Evolutionary conservation across 2,113 vertebrate species (phyloP).

Genomic region (Euleptes europaea): DNA sequence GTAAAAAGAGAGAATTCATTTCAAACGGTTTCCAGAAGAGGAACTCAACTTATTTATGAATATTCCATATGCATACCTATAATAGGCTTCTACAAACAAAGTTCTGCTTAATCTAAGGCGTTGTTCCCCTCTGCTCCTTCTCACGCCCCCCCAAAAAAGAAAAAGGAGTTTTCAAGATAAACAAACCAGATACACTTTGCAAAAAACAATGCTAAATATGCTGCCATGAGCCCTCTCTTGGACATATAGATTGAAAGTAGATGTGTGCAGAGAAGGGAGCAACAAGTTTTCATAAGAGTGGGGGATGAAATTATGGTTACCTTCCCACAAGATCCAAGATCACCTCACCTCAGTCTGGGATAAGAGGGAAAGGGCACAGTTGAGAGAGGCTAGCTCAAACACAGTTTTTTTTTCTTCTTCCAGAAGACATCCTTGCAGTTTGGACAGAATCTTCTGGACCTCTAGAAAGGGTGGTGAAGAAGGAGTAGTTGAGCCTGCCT

Average conservation of each 20-base stretch:
- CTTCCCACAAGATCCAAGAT: too few relatives aligned
- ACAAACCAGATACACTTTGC: neutral
- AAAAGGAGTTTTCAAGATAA: neutral
- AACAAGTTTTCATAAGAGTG: neutral
- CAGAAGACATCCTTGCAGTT: too few relatives aligned
- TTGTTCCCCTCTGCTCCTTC: neutral
- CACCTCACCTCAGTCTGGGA: too few relatives aligned
- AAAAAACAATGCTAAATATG: neutral
- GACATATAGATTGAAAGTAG: neutral
- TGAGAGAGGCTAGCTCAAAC: too few relatives aligned
- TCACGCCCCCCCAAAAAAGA: neutral
- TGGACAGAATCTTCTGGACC: too few relatives aligned
- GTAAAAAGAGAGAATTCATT: neutral
- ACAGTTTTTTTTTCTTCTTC: too few relatives aligned
- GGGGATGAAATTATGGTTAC: too few relatives aligned
- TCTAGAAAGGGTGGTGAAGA: too few relatives aligned
- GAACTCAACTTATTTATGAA: neutral
- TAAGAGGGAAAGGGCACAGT: too few relatives aligned
- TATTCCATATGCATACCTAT: neutral
- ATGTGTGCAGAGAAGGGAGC: neutral
- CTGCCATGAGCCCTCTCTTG: neutral
- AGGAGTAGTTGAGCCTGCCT: too few relatives aligned
- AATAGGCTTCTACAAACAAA: neutral
- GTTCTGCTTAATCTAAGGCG: neutral
- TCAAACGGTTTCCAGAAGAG: neutral